A percentile compares a stretch with the other conserved stretches of the same genome.
Evolutionary conservation across 2,797 vertebrate genomes (phyloP).

Genomic region (Enteromius fasciolatus): DNA sequence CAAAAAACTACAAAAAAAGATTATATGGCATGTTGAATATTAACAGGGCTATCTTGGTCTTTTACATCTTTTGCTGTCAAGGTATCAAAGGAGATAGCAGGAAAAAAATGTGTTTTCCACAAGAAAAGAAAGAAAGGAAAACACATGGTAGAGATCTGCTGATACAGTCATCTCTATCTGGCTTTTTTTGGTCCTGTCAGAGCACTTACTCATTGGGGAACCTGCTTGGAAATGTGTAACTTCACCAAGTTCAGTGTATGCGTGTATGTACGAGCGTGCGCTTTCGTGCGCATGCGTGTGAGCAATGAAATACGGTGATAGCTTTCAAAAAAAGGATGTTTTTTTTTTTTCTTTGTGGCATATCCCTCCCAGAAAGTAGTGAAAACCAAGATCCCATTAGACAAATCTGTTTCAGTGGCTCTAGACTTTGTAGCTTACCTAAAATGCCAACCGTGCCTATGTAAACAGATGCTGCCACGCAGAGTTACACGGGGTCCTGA

Average conservation of each 20-base stretch:
- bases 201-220: slow-evolving; percentile 80
- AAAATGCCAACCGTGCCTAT: slow-evolving; percentile 84
- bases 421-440: slow-evolving; percentile 79
- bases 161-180: slow-evolving; percentile 72
- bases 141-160: slow-evolving; percentile 68
- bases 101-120: slow-evolving; percentile 71
- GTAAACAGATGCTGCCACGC: slow-evolving; percentile 76
- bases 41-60: slow-evolving; percentile 77
- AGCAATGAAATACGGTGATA: slow-evolving; percentile 53
- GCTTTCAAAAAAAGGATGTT: slow-evolving; percentile 70
- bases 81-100: slow-evolving; percentile 63
- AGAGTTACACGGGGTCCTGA: slow-evolving; percentile 66
- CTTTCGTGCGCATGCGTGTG: slow-evolving; percentile 55
- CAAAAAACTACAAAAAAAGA: slow-evolving; percentile 53
- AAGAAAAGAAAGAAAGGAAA: slow-evolving; percentile 64
- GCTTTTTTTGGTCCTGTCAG: slow-evolving; percentile 74
- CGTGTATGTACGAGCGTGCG: slow-evolving; percentile 60
- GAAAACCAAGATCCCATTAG: slow-evolving; percentile 62
- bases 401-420: slow-evolving; percentile 74
- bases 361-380: slow-evolving; percentile 45
- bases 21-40: slow-evolving; percentile 71
- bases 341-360: slow-evolving; percentile 65
- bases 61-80: slow-evolving; percentile 66
- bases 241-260: slow-evolving; percentile 73
- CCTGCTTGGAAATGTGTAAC: slow-evolving; percentile 77